These are phyloP conservation scores for Brienomyrus longianalis DNA, from an alignment of 2,113 vertebrate species.

Conservation along the genomic window DNA sequence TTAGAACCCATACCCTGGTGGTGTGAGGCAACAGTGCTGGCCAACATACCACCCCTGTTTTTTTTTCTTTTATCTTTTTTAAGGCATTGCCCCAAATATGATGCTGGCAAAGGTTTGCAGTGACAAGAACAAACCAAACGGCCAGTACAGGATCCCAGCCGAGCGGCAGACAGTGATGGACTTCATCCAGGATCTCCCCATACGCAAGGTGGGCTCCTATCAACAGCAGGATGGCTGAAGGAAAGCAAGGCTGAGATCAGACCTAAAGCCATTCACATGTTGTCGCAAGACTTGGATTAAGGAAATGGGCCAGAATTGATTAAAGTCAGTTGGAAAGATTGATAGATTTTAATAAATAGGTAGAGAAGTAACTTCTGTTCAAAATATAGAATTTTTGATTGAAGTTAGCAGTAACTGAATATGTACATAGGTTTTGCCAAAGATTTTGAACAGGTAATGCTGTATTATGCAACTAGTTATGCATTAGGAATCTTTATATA, in stretches of 20 bases:
- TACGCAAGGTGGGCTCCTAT: constrained; percentile 79
- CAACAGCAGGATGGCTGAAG: background rate
- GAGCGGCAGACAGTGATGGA: constrained; percentile 73
- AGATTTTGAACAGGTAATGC: background rate
- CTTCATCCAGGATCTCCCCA: constrained; percentile 80
- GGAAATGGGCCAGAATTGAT: background rate
- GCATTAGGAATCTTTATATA: background rate
- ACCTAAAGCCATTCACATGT: background rate
- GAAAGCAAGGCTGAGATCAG: background rate
- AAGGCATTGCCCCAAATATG: constrained; percentile 92
- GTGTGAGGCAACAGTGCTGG: background rate
- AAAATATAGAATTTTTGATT: background rate
- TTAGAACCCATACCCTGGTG: background rate
- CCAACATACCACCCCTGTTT: background rate
- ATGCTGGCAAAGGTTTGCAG: constrained; percentile 96
- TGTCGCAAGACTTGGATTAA: background rate
- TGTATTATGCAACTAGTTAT: background rate
- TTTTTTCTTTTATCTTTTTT: constrained; percentile 28
- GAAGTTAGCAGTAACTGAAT: background rate
- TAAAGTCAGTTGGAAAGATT: background rate
- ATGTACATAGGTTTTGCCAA: background rate
- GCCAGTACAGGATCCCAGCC: constrained; percentile 75
- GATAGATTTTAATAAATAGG: background rate
- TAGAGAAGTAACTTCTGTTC: background rate
- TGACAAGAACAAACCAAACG: constrained; percentile 93